Base-by-base conservation (phyloP, 1,140 invertebrate genomes). In the Oreohelix idahoensis region DNA sequence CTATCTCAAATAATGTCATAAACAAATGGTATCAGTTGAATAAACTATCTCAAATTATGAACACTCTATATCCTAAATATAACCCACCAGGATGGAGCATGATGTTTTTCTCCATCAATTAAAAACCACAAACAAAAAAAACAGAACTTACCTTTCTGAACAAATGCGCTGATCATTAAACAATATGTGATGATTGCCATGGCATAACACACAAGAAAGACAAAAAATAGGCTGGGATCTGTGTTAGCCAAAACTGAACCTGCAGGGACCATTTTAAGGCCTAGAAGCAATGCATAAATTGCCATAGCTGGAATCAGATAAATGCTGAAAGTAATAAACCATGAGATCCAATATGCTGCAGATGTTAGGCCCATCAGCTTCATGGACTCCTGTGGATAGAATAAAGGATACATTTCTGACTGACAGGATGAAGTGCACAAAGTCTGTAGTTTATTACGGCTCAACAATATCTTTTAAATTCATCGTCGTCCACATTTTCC, bases 341-440 rank as follows among this genome's bases (percentile, higher is more conserved):
- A 97, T 0, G 96, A 95, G 10, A 94, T 90, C 96, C 96, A 97
- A 88, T 97, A 96, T 32, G 96, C 87, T 94, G 95, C 96, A 81
- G 95, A 95, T 11, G 94, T 94, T n/a, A 97, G 90, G 2, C 96
- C 96, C 96, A 97, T 97, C 88, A 96, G 95, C 90, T 96, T 96
- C 96, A 96, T 96, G 0, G 95, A 95, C 94, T 96, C 96, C 95
- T 96, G 83, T n/a, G 83, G 38, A 42, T 26, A n/a, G 66, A 15
- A 39, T 4, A 49, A 29, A 75, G 2, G 10, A 5, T 20, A 75
- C n/a, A n/a, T n/a, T n/a, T n/a, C n/a, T n/a, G n/a, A n/a, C n/a
- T n/a, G n/a, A n/a, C n/a, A n/a, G n/a, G n/a, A n/a, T n/a, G n/a
- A n/a, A n/a, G n/a, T n/a, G n/a, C n/a, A n/a, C n/a, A n/a, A n/a